Conservation (phyloP, 2,113 vertebrate species). For the Equus quagga region DNA sequence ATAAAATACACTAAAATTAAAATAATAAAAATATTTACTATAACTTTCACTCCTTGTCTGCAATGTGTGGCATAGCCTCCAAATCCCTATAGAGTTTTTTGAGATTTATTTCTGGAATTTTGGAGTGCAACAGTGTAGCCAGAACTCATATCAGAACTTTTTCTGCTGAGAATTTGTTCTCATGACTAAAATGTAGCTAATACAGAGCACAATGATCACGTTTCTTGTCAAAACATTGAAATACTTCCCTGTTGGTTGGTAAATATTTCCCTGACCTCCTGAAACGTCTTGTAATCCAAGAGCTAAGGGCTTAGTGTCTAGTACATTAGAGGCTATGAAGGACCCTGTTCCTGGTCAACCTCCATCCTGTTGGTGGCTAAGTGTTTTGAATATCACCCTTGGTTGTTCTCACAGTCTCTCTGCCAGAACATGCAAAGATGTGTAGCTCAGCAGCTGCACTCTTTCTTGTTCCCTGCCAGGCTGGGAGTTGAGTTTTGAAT, state of each 20-base stretch:
- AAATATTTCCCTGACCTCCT: neutral
- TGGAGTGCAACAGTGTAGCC: neutral
- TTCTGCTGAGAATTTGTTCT: neutral
- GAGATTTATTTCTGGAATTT: neutral
- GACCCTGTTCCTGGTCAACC: no score
- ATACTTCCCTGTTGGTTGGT: neutral
- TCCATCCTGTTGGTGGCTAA: neutral
- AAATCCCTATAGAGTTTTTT: neutral
- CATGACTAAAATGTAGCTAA: neutral
- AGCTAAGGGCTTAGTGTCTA: neutral
- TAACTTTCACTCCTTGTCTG: neutral
- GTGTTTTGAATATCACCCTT: neutral
- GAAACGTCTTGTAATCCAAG: neutral
- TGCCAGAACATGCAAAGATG: neutral
- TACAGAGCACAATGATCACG: neutral
- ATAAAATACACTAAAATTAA: constrained; percentile 22
- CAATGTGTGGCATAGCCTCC: neutral
- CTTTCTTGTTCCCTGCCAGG: neutral
- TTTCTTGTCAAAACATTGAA: constrained; percentile 1
- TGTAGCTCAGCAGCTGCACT: neutral
- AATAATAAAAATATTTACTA: neutral
- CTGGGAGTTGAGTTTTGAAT: neutral
- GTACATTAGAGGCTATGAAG: neutral
- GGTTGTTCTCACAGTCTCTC: neutral
- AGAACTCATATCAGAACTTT: neutral